A percentile compares a stretch with the other conserved stretches of the same genome.
Conservation (phyloP, 2,797 vertebrate genomes). For the Epinephelus coioides region DNA sequence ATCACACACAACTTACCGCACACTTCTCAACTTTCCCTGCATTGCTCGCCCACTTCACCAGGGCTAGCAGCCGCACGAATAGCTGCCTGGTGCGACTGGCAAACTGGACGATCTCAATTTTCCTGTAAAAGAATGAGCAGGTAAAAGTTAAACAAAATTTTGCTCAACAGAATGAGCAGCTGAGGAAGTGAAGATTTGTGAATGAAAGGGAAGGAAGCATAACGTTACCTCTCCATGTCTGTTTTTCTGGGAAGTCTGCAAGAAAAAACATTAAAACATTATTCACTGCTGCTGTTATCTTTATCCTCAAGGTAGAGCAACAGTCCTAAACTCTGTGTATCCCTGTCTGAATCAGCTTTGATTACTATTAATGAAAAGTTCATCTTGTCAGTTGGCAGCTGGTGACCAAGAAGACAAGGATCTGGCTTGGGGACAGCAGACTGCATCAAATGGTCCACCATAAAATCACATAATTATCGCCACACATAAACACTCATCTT, state of each 20-base stretch:
- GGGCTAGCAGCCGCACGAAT: conserved; percentile 94
- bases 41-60: conserved; percentile 99
- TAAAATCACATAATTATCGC: neutral
- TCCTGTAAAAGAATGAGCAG: conserved; percentile 82
- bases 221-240: conserved; percentile 95
- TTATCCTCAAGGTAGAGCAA: neutral
- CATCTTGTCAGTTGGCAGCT: neutral
- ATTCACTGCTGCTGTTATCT: neutral
- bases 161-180: neutral
- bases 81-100: conserved; percentile 97
- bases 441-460: neutral
- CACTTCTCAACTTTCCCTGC: conserved; percentile 99
- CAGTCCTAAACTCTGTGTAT: neutral
- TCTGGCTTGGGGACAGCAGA: neutral
- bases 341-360: neutral
- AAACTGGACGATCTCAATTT: conserved; percentile 99
- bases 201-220: conserved; percentile 42
- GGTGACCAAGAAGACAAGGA: neutral
- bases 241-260: conserved; percentile 96
- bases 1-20: conserved; percentile 89
- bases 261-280: conserved; percentile 30
- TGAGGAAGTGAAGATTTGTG: neutral
- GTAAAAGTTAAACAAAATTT: neutral
- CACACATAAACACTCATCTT: neutral
- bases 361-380: neutral